Percentiles rank a stretch among this genome's conserved stretches.
phyloP scores from a whole-genome alignment of 53 echinoderm and acorn worm species.

The Glandiceps talaboti region DNA sequence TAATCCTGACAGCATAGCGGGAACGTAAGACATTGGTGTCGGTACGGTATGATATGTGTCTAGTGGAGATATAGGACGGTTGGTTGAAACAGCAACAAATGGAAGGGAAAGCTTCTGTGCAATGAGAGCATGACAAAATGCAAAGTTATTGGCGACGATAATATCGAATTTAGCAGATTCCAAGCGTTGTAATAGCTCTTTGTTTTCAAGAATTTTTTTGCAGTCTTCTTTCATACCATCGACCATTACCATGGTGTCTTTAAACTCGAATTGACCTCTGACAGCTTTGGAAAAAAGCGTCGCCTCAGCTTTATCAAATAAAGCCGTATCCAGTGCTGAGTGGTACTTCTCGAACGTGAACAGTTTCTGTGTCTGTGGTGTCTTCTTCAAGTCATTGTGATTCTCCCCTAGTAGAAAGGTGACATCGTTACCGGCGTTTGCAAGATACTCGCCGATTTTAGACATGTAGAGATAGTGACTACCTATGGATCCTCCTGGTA shows the following conservation, averaged over 20 bases:
- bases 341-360: neutral
- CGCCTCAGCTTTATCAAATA: neutral
- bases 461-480: neutral
- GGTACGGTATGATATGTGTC: neutral
- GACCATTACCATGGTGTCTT: neutral
- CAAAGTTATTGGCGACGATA: neutral
- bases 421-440: neutral
- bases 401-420: neutral
- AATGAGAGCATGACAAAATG: neutral
- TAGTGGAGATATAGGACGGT: neutral
- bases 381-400: neutral
- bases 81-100: neutral
- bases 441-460: neutral
- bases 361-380: neutral
- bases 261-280: neutral
- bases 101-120: neutral
- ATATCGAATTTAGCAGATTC: neutral
- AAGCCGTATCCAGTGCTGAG: neutral
- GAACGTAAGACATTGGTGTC: constrained; percentile 15
- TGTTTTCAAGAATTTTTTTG: neutral
- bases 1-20: neutral
- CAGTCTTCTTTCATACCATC: too few relatives aligned
- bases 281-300: neutral
- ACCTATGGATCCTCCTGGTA: neutral
- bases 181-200: neutral